phyloP scores from a whole-genome alignment of 2,113 vertebrate species.

The Archilochus colubris region DNA sequence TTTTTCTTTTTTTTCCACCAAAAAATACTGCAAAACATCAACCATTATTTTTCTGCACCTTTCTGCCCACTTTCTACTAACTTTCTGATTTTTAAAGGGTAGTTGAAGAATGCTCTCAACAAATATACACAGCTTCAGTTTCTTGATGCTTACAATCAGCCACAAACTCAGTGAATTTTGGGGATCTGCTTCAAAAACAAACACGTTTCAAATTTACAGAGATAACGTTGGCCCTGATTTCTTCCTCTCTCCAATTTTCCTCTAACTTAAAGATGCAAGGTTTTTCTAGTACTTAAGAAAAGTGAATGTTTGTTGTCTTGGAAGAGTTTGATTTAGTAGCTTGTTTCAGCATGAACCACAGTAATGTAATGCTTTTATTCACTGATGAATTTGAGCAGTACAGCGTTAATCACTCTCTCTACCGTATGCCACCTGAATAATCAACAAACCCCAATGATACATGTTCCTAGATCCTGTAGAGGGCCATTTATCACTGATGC shows the following conservation, averaged over 20 bases:
- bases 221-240: neutral
- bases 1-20: neutral
- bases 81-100: neutral
- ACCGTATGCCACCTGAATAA: conserved; percentile 70
- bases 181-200: neutral
- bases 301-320: conserved; percentile 11
- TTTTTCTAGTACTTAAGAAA: conserved; percentile 39
- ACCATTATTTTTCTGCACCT: neutral
- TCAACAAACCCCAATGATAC: conserved; percentile 61
- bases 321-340: conserved; percentile 54
- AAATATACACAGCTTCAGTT: neutral
- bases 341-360: conserved; percentile 34
- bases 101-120: neutral
- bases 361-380: conserved; percentile 51
- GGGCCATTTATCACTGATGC: conserved; percentile 37
- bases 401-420: conserved; percentile 64
- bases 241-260: neutral
- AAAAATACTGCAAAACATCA: neutral
- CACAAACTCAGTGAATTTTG: neutral
- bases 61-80: neutral
- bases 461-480: conserved; percentile 28
- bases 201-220: neutral
- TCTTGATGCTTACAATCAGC: neutral
- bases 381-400: conserved; percentile 63
- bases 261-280: neutral